Conservation (phyloP, 1,140 invertebrate species). For the Uloborus diversus region DNA sequence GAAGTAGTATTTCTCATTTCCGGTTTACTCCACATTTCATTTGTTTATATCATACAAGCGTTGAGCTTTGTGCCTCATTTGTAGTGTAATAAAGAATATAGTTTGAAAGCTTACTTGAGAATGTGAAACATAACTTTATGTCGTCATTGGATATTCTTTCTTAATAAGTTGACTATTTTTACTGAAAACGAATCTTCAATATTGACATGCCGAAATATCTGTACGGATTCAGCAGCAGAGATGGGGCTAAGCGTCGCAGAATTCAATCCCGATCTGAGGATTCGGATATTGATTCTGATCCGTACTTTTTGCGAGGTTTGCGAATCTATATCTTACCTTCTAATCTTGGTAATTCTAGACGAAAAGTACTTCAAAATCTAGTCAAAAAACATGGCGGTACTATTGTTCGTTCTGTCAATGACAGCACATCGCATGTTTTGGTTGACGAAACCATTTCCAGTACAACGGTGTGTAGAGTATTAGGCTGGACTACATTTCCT, state of each 20-base stretch:
- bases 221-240: not conserved
- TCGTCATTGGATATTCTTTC: too few relatives aligned
- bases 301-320: not conserved
- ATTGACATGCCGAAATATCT: too few relatives aligned
- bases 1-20: too few relatives aligned
- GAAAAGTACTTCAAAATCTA: not conserved
- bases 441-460: constrained; percentile 19
- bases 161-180: too few relatives aligned
- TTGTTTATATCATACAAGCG: too few relatives aligned
- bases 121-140: too few relatives aligned
- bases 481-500: constrained; percentile 3
- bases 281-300: not conserved
- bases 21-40: too few relatives aligned
- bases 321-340: not conserved
- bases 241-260: not conserved
- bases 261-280: not conserved
- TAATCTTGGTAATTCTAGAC: not conserved
- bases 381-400: constrained; percentile 10
- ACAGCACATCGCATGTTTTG: constrained; percentile 9
- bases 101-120: not conserved
- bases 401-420: not conserved
- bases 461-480: not conserved
- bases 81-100: too few relatives aligned
- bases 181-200: too few relatives aligned
- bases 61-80: too few relatives aligned